Base-by-base conservation (phyloP, 2,797 vertebrate species). In the Leucoraja ocellata region DNA sequence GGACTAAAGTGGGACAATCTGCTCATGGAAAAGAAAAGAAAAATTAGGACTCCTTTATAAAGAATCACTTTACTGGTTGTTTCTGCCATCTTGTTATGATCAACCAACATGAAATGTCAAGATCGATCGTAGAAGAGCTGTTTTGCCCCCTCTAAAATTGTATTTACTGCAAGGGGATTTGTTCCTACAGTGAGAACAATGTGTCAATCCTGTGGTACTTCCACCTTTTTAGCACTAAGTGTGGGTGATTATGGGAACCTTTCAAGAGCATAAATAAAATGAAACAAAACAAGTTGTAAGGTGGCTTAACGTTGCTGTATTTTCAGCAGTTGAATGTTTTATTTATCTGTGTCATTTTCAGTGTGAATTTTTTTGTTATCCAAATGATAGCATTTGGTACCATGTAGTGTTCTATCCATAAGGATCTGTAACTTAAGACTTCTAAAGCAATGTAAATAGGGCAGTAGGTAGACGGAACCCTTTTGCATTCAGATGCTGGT, bases 381-480 rank as follows among this genome's bases (percentile, higher is more conserved):
- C 94, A 94, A 94, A 78, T 94, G 93, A 95, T 96, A 95, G 95
- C 95, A 93, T 95, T 96, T 95, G 94, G 95, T 96, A 96, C 94
- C 95, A 94, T 93, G 94, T 96, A 95, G 95, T 95, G 94, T 96
- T 95, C 95, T 95, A 95, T 95, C 95, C 93, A 94, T 93, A 94
- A 95, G 96, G 93, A 95, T 95, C 93, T 94, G 94, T 79, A 96
- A 95, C n/a, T 93, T 94, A 95, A 95, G 94, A 94, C 81, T 94
- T 96, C 95, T 96, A 96, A 95, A 96, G 95, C 94, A 94, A 94
- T 96, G 96, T 96, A 97, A 95, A 96, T 95, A 95, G 96, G 95
- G 95, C 94, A 94, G 95, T 95, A 95, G 94, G 93, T 68, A 95
- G 94, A 95, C 94, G 93, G 94, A 94, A 94, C 95, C 95, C 95